Evolutionary conservation across 2,888 invertebrate genomes (phyloP).

Genomic region (Podabrus alpinus): DNA sequence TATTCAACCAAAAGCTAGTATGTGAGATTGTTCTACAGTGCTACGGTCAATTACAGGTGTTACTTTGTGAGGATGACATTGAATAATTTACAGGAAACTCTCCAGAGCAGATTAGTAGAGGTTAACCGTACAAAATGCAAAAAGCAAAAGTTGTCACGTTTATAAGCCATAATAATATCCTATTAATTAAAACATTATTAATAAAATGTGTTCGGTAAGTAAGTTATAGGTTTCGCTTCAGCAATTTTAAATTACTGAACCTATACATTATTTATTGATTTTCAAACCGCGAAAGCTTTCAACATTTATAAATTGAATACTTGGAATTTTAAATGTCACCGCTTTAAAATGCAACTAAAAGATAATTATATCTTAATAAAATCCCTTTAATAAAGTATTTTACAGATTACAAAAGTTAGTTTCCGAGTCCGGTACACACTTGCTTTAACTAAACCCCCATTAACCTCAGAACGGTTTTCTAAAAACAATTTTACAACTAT

Average conservation of each 20-base stretch:
- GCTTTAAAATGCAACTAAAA: not conserved
- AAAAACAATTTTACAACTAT: constrained; percentile 24
- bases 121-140: constrained; percentile 38
- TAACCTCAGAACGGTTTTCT: constrained; percentile 17
- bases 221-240: not conserved
- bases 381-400: not conserved
- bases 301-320: not conserved
- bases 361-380: not conserved
- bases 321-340: not conserved
- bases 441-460: constrained; percentile 13
- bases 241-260: not conserved
- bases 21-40: constrained; percentile 16
- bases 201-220: too few relatives aligned
- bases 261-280: not conserved
- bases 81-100: constrained; percentile 41
- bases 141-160: not conserved
- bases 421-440: constrained; percentile 13
- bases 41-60: constrained; percentile 27
- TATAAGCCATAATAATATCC: not conserved
- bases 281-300: not conserved
- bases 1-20: constrained; percentile 17
- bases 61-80: constrained; percentile 21
- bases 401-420: constrained; percentile 5
- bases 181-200: not conserved
- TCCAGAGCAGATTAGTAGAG: constrained; percentile 41